Percentiles rank a stretch among this genome's conserved stretches.
Conservation (phyloP, 2,113 vertebrate genomes). For the Chiloscyllium plagiosum region DNA sequence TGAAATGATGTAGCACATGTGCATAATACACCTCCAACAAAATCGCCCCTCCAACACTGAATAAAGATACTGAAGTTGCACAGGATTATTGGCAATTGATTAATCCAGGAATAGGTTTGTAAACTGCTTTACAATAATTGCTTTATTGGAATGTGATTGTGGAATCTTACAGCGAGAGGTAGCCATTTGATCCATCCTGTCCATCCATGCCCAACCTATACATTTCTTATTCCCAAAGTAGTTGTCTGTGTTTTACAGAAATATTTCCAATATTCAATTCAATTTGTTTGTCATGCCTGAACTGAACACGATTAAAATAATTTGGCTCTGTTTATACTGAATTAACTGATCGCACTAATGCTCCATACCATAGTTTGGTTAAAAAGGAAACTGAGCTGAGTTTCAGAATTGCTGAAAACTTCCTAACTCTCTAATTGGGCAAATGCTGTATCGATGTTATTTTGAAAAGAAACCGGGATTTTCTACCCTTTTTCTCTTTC, state of each 20-base stretch:
- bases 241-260: neutral
- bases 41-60: neutral
- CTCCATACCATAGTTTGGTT: too few species aligned
- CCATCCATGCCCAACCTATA: neutral
- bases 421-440: constrained; percentile 11
- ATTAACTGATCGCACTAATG: neutral
- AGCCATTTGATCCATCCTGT: neutral
- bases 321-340: neutral
- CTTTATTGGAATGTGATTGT: neutral
- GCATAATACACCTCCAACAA: neutral
- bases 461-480: neutral
- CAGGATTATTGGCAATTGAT: neutral
- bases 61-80: neutral
- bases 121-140: neutral
- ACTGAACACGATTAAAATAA: neutral
- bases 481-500: neutral
- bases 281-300: neutral
- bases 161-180: neutral
- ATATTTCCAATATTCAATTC: neutral
- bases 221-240: neutral
- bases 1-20: neutral
- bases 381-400: neutral
- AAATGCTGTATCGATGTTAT: neutral
- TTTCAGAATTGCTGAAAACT: neutral
- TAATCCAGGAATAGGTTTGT: neutral